Base-by-base conservation (phyloP, 2,888 invertebrate genomes). In the Scaptomyza cyrtandrae region DNA sequence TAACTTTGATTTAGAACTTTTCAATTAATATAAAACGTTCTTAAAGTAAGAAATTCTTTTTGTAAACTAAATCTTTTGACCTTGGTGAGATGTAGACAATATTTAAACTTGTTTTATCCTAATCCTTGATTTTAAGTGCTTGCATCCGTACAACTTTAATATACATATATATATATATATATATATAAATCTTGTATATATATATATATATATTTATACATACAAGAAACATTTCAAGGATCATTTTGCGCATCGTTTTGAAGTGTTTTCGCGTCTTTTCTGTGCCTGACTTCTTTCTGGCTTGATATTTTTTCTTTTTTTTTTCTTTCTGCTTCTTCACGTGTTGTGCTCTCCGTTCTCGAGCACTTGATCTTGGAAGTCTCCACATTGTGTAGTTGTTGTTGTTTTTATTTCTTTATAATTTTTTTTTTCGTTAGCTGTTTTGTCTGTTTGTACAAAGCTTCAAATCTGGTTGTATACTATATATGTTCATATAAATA, bases 391-490 rank as follows among this genome's bases (percentile, higher is more conserved):
- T 77, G 71, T 64, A 52, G 31, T 63, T 70, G 16, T 29, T 27
- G 3, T 27, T 60, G 7, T 81, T 49, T 1, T 78, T 1, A 45
- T 41, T 45, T 19, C 19, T 19, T 19, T 19, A 19, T 19, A 19
- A 19, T 19, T 19, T 49, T 46, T 39, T 57, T 55, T 54, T 75
- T 48, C 58, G 61, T 53, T 81, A 52, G 71, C 73, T 85, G 81
- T n/a, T 85, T 85, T 85, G 87, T 85, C 76, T 85, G 85, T 85
- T 85, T 85, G 87, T 85, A 81, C 66, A 85, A 85, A 85, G 85
- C 85, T 88, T 88, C 79, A 85, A 88, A 86, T 85, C 87, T 81
- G 82, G 79, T 74, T 74, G 74, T 60, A 77, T 56, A 65, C 33
- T 35, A 50, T 50, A 35, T 24, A 16, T 29, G 14, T 35, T n/a